Base-by-base conservation (phyloP, 2,888 invertebrate genomes). In the Andrena trimmerana region DNA sequence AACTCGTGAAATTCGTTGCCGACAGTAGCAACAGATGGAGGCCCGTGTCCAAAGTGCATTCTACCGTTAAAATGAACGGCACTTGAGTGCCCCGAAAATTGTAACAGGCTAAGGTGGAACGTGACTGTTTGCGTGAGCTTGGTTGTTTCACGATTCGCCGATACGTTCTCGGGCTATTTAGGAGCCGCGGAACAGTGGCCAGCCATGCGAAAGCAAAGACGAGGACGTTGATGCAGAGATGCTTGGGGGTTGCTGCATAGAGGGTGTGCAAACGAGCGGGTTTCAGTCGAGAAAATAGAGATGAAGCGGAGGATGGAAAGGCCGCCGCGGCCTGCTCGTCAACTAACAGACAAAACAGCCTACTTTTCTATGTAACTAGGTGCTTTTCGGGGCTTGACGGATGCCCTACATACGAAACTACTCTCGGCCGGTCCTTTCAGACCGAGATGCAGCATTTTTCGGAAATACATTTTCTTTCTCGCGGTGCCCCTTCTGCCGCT, bases 241-340 rank as follows among this genome's bases (percentile, higher is more conserved):
- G 71, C 63, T 71, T 50, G 57, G 65, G 57, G 71, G 71, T 71
- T 77, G 42, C 27, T 50, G 33, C 27, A 66, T 50, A 59, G 48
- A 59, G 33, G 20, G 50, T 24, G 54, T 57, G 76, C 31, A 70
- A 65, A 76, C 63, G 48, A 65, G 57, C 42, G 31, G n/a, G 20
- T 65, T 70, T 76, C n/a, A 27, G 27, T 27, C 13, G 48, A 57
- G 24, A 29, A 52, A 13, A 48, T 36, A 16, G 57, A 59, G 59
- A 77, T 1, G 20, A 33, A n/a, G 70, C 24, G 48, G 48, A 10
- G 20, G 42, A 42, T 16, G 42, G 42, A 42, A 42, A 42, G 16
- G 42, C 42, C 42, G 10, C 36, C 10, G 42, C 16, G 4, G 16
- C 16, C 13, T 4, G 13, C 42, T 42, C 42, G 42, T 42, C 54